Percentiles rank a stretch among this genome's conserved stretches.
Conservation (phyloP, 2,113 vertebrate genomes). For the Pachypanchax playfairii region DNA sequence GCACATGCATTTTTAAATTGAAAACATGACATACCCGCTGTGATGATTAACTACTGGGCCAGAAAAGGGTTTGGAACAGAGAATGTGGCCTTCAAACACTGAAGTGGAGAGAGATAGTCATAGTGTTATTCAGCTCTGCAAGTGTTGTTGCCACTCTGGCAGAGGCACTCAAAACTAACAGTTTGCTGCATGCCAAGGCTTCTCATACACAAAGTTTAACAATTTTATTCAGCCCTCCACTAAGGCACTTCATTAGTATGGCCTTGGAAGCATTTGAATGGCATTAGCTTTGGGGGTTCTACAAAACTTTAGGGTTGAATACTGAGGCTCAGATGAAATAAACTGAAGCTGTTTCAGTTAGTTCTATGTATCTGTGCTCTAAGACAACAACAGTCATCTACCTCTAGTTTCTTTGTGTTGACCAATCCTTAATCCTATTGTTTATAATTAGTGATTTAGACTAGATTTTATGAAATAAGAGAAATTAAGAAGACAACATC, state of each 20-base stretch:
- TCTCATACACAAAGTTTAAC: constrained; percentile 29
- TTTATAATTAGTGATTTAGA: background rate
- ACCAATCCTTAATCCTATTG: background rate
- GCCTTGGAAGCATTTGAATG: constrained; percentile 37
- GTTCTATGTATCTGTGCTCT: background rate
- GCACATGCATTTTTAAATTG: constrained; percentile 73
- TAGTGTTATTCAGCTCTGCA: constrained; percentile 37
- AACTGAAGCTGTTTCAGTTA: background rate
- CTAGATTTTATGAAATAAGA: too few relatives aligned
- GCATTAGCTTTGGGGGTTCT: background rate
- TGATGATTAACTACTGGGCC: constrained; percentile 62
- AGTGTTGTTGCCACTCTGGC: constrained; percentile 33
- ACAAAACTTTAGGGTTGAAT: background rate
- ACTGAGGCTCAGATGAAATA: background rate
- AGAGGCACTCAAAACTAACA: constrained; percentile 47
- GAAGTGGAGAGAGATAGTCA: constrained; percentile 38
- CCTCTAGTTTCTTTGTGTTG: background rate
- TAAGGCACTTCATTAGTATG: constrained; percentile 25
- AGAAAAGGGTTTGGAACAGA: constrained; percentile 42
- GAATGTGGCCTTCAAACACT: constrained; percentile 55
- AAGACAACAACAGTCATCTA: background rate
- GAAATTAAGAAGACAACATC: too few relatives aligned
- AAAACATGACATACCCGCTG: constrained; percentile 69
- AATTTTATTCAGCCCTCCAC: constrained; percentile 32
- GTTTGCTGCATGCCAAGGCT: constrained; percentile 42